phyloP scores from a whole-genome alignment of 1,140 invertebrate genomes.

The Leptinotarsa texana region DNA sequence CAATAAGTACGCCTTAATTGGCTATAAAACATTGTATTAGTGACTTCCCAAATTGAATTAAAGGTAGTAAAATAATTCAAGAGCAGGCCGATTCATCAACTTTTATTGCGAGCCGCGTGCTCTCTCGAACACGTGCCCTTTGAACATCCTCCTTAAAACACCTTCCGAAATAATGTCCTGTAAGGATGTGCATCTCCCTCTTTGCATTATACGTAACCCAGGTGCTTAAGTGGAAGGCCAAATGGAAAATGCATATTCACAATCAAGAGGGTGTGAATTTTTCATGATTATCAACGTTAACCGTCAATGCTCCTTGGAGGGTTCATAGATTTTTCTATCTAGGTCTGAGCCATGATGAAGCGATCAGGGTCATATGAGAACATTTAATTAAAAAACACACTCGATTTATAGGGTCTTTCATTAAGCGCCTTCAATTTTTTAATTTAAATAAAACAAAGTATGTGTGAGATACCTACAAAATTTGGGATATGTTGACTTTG shows the following conservation, averaged over 20 bases:
- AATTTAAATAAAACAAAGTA: too few relatives aligned
- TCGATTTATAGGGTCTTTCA: too few relatives aligned
- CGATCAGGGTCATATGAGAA: too few relatives aligned
- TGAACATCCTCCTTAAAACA: neutral
- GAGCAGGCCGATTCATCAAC: neutral
- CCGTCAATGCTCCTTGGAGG: neutral
- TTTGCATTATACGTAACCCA: neutral
- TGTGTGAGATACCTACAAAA: too few relatives aligned
- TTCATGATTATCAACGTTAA: neutral
- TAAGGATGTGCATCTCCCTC: neutral
- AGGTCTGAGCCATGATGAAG: too few relatives aligned
- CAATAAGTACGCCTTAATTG: neutral
- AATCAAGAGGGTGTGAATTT: neutral
- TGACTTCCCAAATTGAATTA: conserved; percentile 5
- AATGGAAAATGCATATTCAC: neutral
- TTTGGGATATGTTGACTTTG: too few relatives aligned
- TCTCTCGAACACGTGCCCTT: neutral
- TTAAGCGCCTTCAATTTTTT: too few relatives aligned
- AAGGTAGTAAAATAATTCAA: neutral
- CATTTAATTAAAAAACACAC: too few relatives aligned
- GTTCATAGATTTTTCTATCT: neutral
- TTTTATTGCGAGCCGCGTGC: neutral
- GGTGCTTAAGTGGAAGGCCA: neutral
- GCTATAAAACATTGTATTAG: neutral
- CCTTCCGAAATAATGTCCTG: neutral